A percentile compares a stretch with the other conserved stretches of the same genome.
Conservation (phyloP, 2,113 vertebrate species). For the Odocoileus virginianus region DNA sequence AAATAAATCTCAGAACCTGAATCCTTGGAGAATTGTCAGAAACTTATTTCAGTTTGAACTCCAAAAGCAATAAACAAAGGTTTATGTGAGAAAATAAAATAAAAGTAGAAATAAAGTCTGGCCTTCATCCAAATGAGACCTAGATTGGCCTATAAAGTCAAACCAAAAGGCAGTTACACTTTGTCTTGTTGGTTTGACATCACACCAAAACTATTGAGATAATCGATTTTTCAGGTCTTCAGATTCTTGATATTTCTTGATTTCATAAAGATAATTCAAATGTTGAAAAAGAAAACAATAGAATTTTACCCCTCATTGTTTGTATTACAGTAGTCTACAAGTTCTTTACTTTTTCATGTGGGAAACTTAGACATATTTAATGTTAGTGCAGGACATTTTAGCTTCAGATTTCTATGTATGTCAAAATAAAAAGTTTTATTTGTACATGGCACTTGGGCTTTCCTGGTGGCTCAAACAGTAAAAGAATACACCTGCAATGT, state of each 20-base stretch:
- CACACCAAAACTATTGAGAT: neutral
- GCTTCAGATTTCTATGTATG: neutral
- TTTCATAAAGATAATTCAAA: neutral
- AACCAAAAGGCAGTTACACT: neutral
- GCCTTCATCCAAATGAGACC: neutral
- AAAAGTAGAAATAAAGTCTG: neutral
- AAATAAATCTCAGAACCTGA: neutral
- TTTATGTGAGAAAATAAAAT: neutral
- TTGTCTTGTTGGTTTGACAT: neutral
- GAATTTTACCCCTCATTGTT: neutral
- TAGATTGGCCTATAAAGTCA: neutral
- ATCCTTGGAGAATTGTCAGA: neutral
- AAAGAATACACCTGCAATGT: neutral
- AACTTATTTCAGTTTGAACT: neutral
- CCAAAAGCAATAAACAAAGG: neutral
- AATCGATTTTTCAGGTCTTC: neutral
- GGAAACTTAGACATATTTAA: neutral
- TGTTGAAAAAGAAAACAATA: neutral
- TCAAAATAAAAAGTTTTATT: neutral
- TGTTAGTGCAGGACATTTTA: neutral
- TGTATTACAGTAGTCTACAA: neutral
- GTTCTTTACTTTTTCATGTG: neutral
- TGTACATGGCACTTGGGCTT: neutral
- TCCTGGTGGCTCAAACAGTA: neutral
- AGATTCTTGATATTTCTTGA: neutral